A percentile compares a stretch with the other conserved stretches of the same genome.
phyloP scores from a whole-genome alignment of 1,140 invertebrate species.

The Patella vulgata region DNA sequence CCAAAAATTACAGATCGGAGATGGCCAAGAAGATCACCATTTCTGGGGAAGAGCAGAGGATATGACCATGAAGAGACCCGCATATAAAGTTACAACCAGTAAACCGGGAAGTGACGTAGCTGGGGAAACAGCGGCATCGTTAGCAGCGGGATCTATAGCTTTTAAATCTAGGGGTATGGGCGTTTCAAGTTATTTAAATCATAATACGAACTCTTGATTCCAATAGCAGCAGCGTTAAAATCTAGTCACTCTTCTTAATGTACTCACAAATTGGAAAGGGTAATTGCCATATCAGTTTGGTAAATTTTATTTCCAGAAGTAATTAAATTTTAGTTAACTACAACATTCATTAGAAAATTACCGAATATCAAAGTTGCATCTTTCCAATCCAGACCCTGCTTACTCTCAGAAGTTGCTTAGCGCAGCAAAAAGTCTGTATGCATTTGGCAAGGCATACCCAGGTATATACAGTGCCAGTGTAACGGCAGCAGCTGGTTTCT shows the following conservation, averaged over 20 bases:
- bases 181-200: background rate
- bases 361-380: no score
- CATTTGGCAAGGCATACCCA: conserved; percentile 71
- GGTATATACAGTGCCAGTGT: conserved; percentile 68
- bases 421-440: conserved; percentile 72
- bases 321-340: no score
- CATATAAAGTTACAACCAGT: conserved; percentile 72
- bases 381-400: conserved; percentile 56
- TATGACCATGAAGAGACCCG: conserved; percentile 71
- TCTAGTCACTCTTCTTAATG: no score
- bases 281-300: no score
- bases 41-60: conserved; percentile 67
- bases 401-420: conserved; percentile 69
- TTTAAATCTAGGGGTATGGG: conserved; percentile 61
- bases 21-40: conserved; percentile 36
- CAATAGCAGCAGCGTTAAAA: no score
- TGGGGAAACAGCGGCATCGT: conserved; percentile 73
- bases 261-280: no score
- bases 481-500: conserved; percentile 22
- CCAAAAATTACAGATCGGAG: conserved; percentile 61
- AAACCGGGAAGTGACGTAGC: conserved; percentile 73
- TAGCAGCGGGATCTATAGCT: conserved; percentile 70
- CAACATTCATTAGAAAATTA: no score
- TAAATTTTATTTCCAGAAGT: no score
- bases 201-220: no score